A percentile compares a stretch with the other conserved stretches of the same genome.
These are phyloP conservation scores for Anisognathus igniventris DNA, from an alignment of 2,797 vertebrate genomes.

Conservation along the genomic window DNA sequence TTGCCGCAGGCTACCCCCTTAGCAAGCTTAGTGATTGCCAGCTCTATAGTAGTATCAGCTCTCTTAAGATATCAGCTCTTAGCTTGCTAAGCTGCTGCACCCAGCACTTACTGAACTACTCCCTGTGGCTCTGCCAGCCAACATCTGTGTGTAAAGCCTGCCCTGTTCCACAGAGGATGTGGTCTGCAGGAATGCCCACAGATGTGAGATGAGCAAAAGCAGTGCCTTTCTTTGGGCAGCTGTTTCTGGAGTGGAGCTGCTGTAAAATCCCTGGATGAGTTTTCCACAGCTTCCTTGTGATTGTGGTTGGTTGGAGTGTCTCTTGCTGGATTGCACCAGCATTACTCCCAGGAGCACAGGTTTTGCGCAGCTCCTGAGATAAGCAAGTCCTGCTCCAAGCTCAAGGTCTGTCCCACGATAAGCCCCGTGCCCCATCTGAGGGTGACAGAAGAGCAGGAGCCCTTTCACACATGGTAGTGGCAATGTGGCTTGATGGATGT, in stretches of 20 bases:
- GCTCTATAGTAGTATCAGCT: no score
- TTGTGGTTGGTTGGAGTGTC: accelerated
- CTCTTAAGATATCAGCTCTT: no score
- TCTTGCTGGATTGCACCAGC: not conserved
- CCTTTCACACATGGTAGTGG: accelerated
- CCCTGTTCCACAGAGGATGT: accelerated
- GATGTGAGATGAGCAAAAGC: not conserved
- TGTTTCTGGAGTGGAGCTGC: not conserved
- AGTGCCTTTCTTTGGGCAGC: not conserved
- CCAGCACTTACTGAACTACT: not conserved
- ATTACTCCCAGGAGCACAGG: not conserved
- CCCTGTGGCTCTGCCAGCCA: not conserved
- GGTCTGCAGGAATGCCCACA: not conserved
- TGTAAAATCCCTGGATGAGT: not conserved
- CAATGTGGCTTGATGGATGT: not conserved
- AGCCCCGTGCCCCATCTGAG: not conserved
- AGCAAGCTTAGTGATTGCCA: no score
- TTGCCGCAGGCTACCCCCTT: no score
- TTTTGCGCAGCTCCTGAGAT: not conserved
- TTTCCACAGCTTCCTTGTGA: not conserved
- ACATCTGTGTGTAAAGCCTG: not conserved
- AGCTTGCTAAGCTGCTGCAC: not conserved
- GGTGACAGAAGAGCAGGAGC: not conserved
- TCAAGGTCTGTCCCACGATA: not conserved
- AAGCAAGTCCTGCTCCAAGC: not conserved